These are phyloP conservation scores for Palaemon carinicauda DNA, from an alignment of 1,140 invertebrate species.

Conservation along the genomic window DNA sequence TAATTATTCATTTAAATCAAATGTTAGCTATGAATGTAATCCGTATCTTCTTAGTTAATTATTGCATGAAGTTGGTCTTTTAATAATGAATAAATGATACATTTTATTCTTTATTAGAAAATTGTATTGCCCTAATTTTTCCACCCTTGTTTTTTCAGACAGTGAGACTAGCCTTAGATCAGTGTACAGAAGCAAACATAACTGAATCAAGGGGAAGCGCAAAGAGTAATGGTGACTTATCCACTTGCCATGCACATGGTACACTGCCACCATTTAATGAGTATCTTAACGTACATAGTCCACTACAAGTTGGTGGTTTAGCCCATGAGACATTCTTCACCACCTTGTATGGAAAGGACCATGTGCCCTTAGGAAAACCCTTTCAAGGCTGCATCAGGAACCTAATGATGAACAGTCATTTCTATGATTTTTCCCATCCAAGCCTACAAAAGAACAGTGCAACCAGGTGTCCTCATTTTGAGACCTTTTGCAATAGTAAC, in stretches of 20 bases:
- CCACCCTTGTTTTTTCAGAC: conserved; percentile 64
- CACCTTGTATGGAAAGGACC: conserved; percentile 84
- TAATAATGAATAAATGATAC: too few relatives aligned
- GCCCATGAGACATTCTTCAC: conserved; percentile 83
- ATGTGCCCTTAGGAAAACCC: conserved; percentile 82
- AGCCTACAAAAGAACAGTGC: conserved; percentile 81
- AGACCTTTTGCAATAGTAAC: conserved; percentile 80
- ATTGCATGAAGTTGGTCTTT: too few relatives aligned
- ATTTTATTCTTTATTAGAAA: too few relatives aligned
- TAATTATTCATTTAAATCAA: too few relatives aligned
- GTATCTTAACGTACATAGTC: conserved; percentile 95
- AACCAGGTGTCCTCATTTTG: conserved; percentile 88
- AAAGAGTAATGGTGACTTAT: conserved; percentile 82
- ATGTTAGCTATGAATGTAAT: too few relatives aligned
- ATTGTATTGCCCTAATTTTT: background rate
- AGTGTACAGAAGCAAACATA: conserved; percentile 86
- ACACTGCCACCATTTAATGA: conserved; percentile 94
- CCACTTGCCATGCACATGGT: conserved; percentile 86
- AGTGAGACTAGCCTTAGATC: conserved; percentile 90
- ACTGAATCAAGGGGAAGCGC: conserved; percentile 87
- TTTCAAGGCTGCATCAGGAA: conserved; percentile 97
- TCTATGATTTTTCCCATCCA: conserved; percentile 91
- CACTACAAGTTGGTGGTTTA: conserved; percentile 90
- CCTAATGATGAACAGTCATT: conserved; percentile 92
- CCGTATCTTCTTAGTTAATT: too few relatives aligned